Evolutionary conservation across 2,797 vertebrate species (phyloP), one percentile per base, ranked within the genome.

Genomic region (Cottoperca gobio): DNA sequence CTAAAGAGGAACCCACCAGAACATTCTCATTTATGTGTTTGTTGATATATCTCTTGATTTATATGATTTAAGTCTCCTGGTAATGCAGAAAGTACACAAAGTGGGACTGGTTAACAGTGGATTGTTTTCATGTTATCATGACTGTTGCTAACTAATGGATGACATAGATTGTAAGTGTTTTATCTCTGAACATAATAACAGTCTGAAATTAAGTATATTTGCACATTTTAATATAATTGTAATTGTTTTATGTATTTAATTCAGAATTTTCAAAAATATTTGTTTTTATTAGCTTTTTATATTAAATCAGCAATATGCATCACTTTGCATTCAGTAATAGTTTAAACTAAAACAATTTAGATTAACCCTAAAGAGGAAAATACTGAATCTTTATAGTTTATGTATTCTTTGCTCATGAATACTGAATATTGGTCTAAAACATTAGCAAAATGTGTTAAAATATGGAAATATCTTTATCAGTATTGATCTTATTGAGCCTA

Each of bases 401-500:
- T 21, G 70, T 13, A 28, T 59, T 23, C 7, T 37, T 33, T 28
- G 2, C 11, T 53, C 40, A 67, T 48, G 8, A 42, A 46, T 9
- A 14, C 12, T 67, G 3, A 28, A 33, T 9, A 45, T 42, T 7
- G 0, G 8, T 35, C 19, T n/a, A n/a, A n/a, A n/a, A n/a, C n/a
- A n/a, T n/a, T n/a, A n/a, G n/a, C 31, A 53, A 31, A 5, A 46
- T 16, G 2, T 48, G 12, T 21, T 23, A 5, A 4, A 26, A 42
- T n/a, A 28, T 37, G 9, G 3, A 50, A 33, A 33, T 10, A n/a
- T 24, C 11, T 9, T 40, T 5, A 76, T 43, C 33, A 8, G 3
- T 64, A 48, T 48, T 42, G 11, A 54, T 67, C 4, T 49, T 46
- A n/a, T n/a, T n/a, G n/a, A n/a, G n/a, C n/a, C n/a, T n/a, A n/a